Base-by-base conservation (phyloP, 2,888 invertebrate species). In the Erebia palarica region DNA sequence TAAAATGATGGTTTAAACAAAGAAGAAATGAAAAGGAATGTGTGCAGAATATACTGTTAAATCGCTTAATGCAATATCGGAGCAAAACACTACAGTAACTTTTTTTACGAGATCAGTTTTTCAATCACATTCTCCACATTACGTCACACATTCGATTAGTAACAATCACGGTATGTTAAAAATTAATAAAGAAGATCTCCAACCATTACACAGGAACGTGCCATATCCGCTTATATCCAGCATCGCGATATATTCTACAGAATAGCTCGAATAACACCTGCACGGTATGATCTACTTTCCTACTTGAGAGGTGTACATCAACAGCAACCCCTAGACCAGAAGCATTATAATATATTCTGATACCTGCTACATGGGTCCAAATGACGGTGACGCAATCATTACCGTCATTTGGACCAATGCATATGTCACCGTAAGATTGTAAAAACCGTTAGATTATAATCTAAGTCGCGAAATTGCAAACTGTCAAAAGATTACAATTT, bases 41-140 rank as follows among this genome's bases (percentile, higher is more conserved):
- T 91, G 93, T 92, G 92, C 93, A 93, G 92, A 93, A 92, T 91
- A 91, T 83, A 85, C 85, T 75, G 75, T 76, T 75, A 72, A 73
- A 73, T 69, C 69, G 72, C 75, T 75, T 77, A 77, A 71, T 73
- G 70, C 69, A 73, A 71, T 72, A 65, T 61, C 70, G 68, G 66
- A 68, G 70, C 64, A 72, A 69, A 74, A 69, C 42, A 72, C 75
- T 73, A 75, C 67, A 63, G 16, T 53, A 18, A 58, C 49, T 64
- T 36, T 67, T 27, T 70, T 58, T 64, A 65, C 65, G 65, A 60
- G 63, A 64, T 73, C 68, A 68, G 69, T 69, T 71, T 65, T 60
- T 53, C 78, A 79, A 80, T 82, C 87, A 88, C 91, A 89, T 87
- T 89, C 88, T 87, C 88, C 75, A 86, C 86, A 80, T 85, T 86